Evolutionary conservation across 2,888 invertebrate genomes (phyloP).

Genomic region (Palloptera scutellata): DNA sequence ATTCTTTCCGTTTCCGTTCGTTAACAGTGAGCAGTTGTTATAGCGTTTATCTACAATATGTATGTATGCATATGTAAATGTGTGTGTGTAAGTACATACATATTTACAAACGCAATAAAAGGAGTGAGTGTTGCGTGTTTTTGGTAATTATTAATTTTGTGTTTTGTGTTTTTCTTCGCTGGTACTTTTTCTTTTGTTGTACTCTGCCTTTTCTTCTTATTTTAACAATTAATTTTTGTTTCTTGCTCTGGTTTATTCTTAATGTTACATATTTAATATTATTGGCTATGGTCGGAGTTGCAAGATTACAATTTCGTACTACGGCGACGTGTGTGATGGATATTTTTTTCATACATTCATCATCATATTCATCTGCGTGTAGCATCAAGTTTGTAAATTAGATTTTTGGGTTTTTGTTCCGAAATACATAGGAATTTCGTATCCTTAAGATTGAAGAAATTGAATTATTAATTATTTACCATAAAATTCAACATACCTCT

Average conservation of each 20-base stretch:
- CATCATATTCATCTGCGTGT: not conserved
- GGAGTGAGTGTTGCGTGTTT: conserved; percentile 19
- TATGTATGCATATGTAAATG: not conserved
- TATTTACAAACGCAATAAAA: conserved; percentile 18
- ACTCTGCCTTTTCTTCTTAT: not conserved
- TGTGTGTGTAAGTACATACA: conserved; percentile 1
- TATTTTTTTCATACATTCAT: no score
- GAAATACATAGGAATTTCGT: not conserved
- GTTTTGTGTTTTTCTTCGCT: conserved; percentile 40
- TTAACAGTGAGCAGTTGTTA: not conserved
- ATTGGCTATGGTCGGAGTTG: not conserved
- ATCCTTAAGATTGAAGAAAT: no score
- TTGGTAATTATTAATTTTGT: conserved; percentile 19
- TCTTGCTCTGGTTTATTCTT: not conserved
- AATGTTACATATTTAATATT: no score
- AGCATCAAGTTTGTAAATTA: not conserved
- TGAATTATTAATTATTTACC: no score
- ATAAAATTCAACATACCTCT: no score
- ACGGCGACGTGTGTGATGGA: not conserved
- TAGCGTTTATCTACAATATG: not conserved
- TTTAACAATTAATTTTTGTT: not conserved
- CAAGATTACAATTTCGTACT: no score
- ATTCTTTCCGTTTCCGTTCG: conserved; percentile 6
- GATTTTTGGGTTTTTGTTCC: not conserved
- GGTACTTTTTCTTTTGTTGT: conserved; percentile 38